Evolutionary conservation across 2,888 invertebrate species (phyloP), one percentile per base, ranked within the genome.

Genomic region (Aleiodes testaceus): DNA sequence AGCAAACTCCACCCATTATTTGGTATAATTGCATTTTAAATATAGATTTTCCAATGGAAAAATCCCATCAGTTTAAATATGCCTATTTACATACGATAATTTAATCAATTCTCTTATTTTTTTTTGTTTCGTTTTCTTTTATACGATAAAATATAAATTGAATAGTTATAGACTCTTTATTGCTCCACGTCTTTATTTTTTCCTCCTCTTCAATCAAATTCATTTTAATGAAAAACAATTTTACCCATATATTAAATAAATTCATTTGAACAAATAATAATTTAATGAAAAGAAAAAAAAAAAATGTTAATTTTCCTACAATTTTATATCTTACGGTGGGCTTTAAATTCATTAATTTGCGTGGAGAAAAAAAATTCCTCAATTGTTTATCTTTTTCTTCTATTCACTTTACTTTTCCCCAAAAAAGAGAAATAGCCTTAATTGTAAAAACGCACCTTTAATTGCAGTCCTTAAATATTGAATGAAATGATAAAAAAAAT

Each of bases 11-110:
- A 49, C 72, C 70, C 73, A 76, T 73, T 79, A 80, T 82, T 82
- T 82, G 82, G 81, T 82, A 81, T 78, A 81, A 79, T 82, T 80
- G 80, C 79, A 78, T 81, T 73, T 66, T 71, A 75, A 79, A 77
- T 80, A 78, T 75, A 74, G 75, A 73, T 73, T 70, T 70, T 63
- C 69, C 55, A 69, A 67, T 44, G 66, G 72, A 68, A 72, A 72
- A 64, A 72, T 69, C 53, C 52, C 42, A 71, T 61, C 52, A 70
- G 16, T 22, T 61, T 47, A 59, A 42, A 42, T 50, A 36, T 18
- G 63, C 50, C 76, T 82, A 81, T 77, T 77, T 83, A 81, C 79
- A 72, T 79, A 80, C 78, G 77, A 75, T 78, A 75, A 77, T 73
- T 74, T 69, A 74, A 67, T 73, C 70, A 74, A 72, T 63, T 75